phyloP scores from a whole-genome alignment of 2,888 invertebrate genomes.

The Cerastis rubricosa region DNA sequence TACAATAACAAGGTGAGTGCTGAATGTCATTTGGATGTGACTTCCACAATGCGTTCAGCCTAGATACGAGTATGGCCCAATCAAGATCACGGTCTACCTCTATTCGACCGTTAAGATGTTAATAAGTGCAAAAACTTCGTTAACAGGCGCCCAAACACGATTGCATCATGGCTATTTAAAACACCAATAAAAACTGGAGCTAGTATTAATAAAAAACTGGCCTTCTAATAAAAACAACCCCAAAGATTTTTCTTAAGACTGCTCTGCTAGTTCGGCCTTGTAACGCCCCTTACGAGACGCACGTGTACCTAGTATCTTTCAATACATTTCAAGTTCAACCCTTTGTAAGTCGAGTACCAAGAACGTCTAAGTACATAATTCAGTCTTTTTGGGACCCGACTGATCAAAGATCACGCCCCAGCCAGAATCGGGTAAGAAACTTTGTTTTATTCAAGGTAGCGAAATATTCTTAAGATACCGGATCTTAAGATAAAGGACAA shows the following conservation, averaged over 20 bases:
- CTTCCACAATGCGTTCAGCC: slow-evolving; percentile 25
- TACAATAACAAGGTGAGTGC: slow-evolving; percentile 35
- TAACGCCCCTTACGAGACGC: not conserved
- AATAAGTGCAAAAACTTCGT: slow-evolving; percentile 17
- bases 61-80: slow-evolving; percentile 30
- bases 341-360: slow-evolving; percentile 3
- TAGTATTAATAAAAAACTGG: slow-evolving; percentile 25
- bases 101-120: slow-evolving; percentile 17
- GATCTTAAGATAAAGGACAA: slow-evolving; percentile 18
- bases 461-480: slow-evolving; percentile 17
- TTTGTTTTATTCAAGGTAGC: slow-evolving; percentile 23
- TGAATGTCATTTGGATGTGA: slow-evolving; percentile 51
- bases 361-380: slow-evolving; percentile 2
- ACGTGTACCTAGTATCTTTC: slow-evolving; percentile 10
- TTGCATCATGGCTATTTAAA: slow-evolving; percentile 41
- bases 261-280: slow-evolving; percentile 8
- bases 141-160: slow-evolving; percentile 5
- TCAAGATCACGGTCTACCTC: slow-evolving; percentile 28
- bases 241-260: slow-evolving; percentile 13
- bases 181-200: slow-evolving; percentile 25
- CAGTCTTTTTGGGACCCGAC: not conserved
- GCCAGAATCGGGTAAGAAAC: not conserved
- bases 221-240: slow-evolving; percentile 1
- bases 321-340: slow-evolving; percentile 13
- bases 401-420: slow-evolving; percentile 3